phyloP scores from a whole-genome alignment of 2,113 vertebrate species.

The Albula glossodonta region DNA sequence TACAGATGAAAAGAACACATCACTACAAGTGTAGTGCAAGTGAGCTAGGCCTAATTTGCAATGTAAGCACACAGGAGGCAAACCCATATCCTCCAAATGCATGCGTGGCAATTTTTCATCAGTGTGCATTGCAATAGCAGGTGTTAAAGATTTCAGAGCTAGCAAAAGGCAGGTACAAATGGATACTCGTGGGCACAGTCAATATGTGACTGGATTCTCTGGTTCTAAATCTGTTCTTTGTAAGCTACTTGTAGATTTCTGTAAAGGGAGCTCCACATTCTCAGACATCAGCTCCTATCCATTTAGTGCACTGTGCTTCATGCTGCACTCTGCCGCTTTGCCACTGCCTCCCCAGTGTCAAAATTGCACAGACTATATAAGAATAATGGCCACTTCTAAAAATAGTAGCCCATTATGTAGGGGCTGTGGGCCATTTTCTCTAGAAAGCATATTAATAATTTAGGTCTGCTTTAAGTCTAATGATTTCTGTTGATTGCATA shows the following conservation, averaged over 20 bases:
- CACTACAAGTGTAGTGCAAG: neutral
- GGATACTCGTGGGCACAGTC: neutral
- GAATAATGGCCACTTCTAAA: too few species aligned
- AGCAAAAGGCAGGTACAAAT: neutral
- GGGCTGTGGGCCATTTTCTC: neutral
- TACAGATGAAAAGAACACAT: constrained; percentile 1
- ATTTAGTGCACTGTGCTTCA: neutral
- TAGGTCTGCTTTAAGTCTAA: too few species aligned
- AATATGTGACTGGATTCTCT: neutral
- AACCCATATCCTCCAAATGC: neutral
- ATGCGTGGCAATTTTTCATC: neutral
- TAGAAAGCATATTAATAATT: neutral
- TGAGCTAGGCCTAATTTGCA: constrained; percentile 45
- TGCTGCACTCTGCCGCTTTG: neutral
- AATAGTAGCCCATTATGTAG: neutral
- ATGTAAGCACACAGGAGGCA: neutral
- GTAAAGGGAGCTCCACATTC: neutral
- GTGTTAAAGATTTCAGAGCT: neutral
- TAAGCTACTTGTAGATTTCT: neutral
- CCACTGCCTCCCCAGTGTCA: neutral
- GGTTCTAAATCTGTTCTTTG: neutral
- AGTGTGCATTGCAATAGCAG: neutral
- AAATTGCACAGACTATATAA: too few species aligned
- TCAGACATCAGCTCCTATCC: neutral
- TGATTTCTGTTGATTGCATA: too few species aligned